Evolutionary conservation across 2,113 vertebrate genomes (phyloP).

Genomic region (Vombatus ursinus): DNA sequence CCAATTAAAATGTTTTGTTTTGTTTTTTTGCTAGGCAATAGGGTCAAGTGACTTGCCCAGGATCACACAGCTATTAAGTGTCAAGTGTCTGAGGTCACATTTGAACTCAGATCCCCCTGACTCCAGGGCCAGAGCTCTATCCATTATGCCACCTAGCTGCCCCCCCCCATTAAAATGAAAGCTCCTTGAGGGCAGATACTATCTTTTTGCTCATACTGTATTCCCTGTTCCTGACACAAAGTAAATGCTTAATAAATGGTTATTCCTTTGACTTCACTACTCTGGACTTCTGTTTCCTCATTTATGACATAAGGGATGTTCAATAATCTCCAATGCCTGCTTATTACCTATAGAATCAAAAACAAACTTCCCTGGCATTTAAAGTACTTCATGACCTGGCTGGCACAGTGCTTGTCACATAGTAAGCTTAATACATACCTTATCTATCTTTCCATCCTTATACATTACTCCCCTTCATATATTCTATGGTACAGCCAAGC

Average conservation of each 20-base stretch:
- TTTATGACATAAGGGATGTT: too few relatives aligned
- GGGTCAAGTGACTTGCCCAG: too few relatives aligned
- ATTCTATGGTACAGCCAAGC: neutral
- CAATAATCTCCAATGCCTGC: neutral
- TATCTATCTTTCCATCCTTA: conserved; percentile 29
- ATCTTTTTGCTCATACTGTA: neutral
- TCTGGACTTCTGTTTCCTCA: too few relatives aligned
- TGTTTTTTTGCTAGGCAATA: too few relatives aligned
- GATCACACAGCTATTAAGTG: too few relatives aligned
- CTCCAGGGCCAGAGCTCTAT: too few relatives aligned
- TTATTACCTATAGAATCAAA: neutral
- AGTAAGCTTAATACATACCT: neutral
- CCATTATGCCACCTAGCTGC: too few relatives aligned
- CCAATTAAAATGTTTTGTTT: neutral
- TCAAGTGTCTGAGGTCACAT: too few relatives aligned
- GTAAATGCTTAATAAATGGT: too few relatives aligned
- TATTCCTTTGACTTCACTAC: too few relatives aligned
- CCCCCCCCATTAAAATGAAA: neutral
- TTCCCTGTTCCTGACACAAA: neutral
- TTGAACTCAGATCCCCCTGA: too few relatives aligned
- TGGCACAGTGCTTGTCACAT: neutral
- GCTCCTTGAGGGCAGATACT: neutral
- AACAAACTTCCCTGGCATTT: neutral
- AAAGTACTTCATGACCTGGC: neutral
- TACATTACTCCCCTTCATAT: neutral